Evolutionary conservation across 2,888 invertebrate species (phyloP).

Genomic region (Sminthurinus aureus): DNA sequence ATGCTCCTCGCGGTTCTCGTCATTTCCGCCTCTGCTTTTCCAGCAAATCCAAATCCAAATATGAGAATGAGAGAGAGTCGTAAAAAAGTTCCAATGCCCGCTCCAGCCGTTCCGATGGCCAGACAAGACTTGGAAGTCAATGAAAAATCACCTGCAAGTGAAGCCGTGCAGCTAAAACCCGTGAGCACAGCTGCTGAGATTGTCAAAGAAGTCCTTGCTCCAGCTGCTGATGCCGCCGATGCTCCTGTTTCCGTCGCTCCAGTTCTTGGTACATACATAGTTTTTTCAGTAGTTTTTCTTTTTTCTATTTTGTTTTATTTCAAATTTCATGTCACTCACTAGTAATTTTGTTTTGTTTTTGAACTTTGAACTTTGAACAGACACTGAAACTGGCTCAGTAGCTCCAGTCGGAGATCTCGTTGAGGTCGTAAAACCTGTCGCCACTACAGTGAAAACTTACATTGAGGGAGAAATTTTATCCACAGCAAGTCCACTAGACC

Average conservation of each 20-base stretch:
- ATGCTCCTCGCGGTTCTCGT: background rate
- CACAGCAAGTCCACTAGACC: slow-evolving; percentile 32
- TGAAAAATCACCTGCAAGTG: background rate
- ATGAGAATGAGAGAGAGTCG: background rate
- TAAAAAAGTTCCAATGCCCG: background rate
- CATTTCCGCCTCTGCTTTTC: background rate
- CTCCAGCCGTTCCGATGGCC: background rate
- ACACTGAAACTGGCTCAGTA: slow-evolving; percentile 5
- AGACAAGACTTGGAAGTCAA: background rate
- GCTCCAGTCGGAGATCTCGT: slow-evolving; percentile 29
- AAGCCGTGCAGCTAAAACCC: too few species aligned
- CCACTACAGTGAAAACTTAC: slow-evolving; percentile 8
- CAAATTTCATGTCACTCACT: too few species aligned
- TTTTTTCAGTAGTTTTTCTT: too few species aligned
- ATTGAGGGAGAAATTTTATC: slow-evolving; percentile 30
- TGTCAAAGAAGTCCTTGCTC: background rate
- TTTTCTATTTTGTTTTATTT: too few species aligned
- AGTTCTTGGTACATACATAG: too few species aligned
- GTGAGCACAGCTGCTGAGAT: background rate
- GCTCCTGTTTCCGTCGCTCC: background rate
- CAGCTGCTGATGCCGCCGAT: background rate
- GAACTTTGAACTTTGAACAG: too few species aligned
- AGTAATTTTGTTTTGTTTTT: too few species aligned
- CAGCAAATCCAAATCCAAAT: background rate
- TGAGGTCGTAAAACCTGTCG: background rate